A percentile compares a stretch with the other conserved stretches of the same genome.
Evolutionary conservation across 2,113 vertebrate species (phyloP).

Genomic region (Dipodomys merriami): DNA sequence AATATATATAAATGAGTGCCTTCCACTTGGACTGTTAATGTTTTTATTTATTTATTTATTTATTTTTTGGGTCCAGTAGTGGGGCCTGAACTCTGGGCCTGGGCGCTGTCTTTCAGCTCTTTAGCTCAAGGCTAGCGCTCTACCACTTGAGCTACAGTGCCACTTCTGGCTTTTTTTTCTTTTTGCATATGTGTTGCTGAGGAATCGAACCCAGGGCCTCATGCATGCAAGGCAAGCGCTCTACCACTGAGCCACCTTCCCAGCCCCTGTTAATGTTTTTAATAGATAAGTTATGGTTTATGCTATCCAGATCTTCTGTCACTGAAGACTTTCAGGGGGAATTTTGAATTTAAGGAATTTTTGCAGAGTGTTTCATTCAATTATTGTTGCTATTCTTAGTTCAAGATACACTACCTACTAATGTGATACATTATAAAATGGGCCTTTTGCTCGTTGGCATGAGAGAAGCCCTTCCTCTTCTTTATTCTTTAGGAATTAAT

Average conservation of each 20-base stretch:
- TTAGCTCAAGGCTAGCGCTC: too few species aligned
- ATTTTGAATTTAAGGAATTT: constrained; percentile 61
- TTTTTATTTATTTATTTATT: too few species aligned
- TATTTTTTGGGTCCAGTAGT: too few species aligned
- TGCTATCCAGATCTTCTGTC: not conserved
- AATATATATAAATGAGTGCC: not conserved
- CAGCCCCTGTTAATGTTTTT: constrained; percentile 42
- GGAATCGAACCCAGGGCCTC: too few species aligned
- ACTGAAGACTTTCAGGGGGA: constrained; percentile 38
- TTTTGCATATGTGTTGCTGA: too few species aligned
- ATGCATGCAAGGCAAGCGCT: too few species aligned
- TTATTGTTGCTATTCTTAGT: constrained; percentile 41
- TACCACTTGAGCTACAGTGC: too few species aligned
- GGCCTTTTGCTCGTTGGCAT: not conserved
- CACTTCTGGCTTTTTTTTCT: too few species aligned
- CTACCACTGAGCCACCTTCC: too few species aligned
- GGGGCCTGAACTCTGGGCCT: too few species aligned
- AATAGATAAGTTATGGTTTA: not conserved
- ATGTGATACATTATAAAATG: not conserved
- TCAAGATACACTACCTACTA: not conserved
- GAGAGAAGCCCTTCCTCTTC: not conserved
- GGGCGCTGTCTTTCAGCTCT: too few species aligned
- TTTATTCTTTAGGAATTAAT: constrained; percentile 30
- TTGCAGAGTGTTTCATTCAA: constrained; percentile 33
- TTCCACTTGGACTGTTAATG: constrained; percentile 11